phyloP scores from a whole-genome alignment of 2,113 vertebrate genomes.

The Strix aluco region DNA sequence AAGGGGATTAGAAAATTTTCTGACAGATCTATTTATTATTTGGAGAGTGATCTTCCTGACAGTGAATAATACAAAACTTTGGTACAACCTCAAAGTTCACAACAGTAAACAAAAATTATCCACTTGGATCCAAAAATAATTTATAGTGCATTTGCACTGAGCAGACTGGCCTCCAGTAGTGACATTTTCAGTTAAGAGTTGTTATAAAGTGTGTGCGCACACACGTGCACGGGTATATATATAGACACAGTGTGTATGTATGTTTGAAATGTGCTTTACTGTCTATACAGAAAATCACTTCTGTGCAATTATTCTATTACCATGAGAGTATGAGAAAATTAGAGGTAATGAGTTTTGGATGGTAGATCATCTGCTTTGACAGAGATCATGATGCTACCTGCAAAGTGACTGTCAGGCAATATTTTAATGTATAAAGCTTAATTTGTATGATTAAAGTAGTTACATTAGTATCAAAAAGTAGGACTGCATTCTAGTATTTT shows the following conservation, averaged over 20 bases:
- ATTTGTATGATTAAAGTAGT: background rate
- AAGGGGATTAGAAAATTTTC: background rate
- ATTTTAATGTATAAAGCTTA: background rate
- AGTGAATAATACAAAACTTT: background rate
- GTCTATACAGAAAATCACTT: background rate
- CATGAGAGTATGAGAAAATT: background rate
- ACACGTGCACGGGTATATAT: fast-evolving
- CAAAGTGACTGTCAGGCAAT: background rate
- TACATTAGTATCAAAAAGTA: background rate
- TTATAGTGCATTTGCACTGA: background rate
- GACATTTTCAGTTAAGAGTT: background rate
- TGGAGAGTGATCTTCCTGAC: background rate
- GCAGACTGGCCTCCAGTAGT: background rate
- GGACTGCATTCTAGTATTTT: background rate
- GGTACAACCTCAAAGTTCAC: background rate
- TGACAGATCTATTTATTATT: background rate
- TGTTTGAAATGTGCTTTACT: background rate
- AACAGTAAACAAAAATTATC: background rate
- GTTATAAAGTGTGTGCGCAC: fast-evolving
- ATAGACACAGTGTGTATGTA: fast-evolving
- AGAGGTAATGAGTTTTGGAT: background rate
- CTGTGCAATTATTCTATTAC: background rate
- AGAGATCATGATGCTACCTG: background rate
- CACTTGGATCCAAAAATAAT: background rate
- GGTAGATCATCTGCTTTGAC: background rate